Conservation (phyloP, 64 coral and sea anemone genomes). For the Stylophora pistillata region DNA sequence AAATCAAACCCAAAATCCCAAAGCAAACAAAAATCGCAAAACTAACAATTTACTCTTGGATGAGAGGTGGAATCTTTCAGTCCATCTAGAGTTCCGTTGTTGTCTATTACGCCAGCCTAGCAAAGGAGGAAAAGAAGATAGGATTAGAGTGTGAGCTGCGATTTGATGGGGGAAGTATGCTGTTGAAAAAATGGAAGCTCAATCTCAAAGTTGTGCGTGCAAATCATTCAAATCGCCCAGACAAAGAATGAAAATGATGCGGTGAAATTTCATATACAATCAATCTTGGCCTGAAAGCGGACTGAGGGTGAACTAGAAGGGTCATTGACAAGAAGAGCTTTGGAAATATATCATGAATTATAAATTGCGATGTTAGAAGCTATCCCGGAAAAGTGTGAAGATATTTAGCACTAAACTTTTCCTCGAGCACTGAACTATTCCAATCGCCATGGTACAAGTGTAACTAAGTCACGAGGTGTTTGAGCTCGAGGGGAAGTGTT, state of each 20-base stretch:
- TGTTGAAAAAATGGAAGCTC: background rate
- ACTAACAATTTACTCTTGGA: slow-evolving; percentile 39
- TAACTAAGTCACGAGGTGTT: background rate
- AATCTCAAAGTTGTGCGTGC: background rate
- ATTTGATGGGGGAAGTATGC: background rate
- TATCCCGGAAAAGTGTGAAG: slow-evolving; percentile 67
- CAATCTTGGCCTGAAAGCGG: background rate
- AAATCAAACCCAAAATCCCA: slow-evolving; percentile 38
- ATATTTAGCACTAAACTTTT: slow-evolving; percentile 28
- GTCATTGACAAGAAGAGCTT: background rate
- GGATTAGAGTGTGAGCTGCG: background rate
- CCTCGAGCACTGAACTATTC: slow-evolving; percentile 8
- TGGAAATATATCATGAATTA: slow-evolving; percentile 70
- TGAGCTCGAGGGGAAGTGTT: background rate
- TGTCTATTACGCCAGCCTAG: slow-evolving; percentile 86
- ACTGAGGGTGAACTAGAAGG: background rate
- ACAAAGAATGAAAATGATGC: too few species aligned
- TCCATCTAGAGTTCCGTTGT: slow-evolving; percentile 82
- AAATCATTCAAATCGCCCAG: background rate
- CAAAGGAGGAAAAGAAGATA: background rate
- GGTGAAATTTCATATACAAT: background rate
- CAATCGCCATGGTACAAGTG: background rate
- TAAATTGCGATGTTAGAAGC: slow-evolving; percentile 53
- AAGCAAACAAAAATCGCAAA: slow-evolving; percentile 6
- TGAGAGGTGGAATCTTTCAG: slow-evolving; percentile 48